Conservation (phyloP, 2,888 invertebrate species). For the Eupelmus urozonus region DNA sequence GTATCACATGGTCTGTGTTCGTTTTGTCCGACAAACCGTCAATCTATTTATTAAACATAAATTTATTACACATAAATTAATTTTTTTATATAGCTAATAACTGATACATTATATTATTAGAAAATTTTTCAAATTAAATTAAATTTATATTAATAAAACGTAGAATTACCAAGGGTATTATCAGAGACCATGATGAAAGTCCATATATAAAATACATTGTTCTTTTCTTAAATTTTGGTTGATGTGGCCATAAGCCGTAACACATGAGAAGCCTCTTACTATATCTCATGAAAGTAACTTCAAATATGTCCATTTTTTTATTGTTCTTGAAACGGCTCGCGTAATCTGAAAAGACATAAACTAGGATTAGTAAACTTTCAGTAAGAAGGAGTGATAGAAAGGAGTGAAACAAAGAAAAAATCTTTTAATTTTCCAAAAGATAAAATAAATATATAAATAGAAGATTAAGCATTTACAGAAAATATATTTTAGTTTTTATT, state of each 20-base stretch:
- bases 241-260: constrained; percentile 24
- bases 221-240: background rate
- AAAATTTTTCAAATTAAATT: no score
- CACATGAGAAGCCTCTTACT: background rate
- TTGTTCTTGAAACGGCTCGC: no score
- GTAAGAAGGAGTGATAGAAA: no score
- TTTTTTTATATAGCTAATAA: no score
- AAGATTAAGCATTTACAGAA: no score
- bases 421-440: no score
- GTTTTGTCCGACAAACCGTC: constrained; percentile 2
- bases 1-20: background rate
- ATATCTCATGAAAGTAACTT: background rate
- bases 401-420: no score
- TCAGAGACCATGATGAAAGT: background rate
- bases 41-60: background rate
- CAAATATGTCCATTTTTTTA: background rate
- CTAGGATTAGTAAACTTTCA: no score
- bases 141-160: background rate
- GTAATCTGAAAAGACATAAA: no score
- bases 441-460: no score
- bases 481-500: no score
- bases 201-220: background rate
- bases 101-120: no score
- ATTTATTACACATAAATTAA: background rate
- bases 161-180: constrained; percentile 21